Percentiles rank a stretch among this genome's conserved stretches.
Conservation (phyloP, 2,797 vertebrate genomes). For the Falco novaeseelandiae region DNA sequence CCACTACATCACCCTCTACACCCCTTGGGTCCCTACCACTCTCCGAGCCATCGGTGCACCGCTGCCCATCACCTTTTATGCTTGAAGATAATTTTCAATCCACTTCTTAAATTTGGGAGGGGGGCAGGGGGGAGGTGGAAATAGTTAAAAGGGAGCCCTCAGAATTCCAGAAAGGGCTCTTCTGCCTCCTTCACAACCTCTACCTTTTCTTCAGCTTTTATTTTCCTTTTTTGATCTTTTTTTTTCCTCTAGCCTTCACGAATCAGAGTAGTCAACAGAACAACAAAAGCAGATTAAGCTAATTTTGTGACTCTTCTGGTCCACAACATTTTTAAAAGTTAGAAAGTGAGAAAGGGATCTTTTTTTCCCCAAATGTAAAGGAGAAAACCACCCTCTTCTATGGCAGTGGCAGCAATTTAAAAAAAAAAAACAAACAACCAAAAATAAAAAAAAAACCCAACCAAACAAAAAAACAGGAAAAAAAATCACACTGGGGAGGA, state of each 20-base stretch:
- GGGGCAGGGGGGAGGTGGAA: no score
- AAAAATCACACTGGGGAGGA: not conserved
- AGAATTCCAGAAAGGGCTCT: not conserved
- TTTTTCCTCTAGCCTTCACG: not conserved
- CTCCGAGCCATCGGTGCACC: not conserved
- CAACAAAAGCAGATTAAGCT: not conserved
- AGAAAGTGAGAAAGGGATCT: not conserved
- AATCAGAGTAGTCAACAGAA: not conserved
- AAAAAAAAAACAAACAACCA: not conserved
- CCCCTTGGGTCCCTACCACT: not conserved
- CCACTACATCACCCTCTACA: not conserved
- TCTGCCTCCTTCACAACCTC: not conserved
- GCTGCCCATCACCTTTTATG: accelerated
- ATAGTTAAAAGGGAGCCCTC: not conserved
- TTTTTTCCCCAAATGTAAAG: accelerated
- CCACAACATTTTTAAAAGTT: not conserved
- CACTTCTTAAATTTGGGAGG: not conserved
- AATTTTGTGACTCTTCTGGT: not conserved
- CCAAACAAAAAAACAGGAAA: not conserved
- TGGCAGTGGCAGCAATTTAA: not conserved
- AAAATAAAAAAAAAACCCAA: no score
- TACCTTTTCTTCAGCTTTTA: not conserved
- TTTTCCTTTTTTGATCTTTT: not conserved
- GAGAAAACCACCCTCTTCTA: not conserved
- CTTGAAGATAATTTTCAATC: not conserved